Conservation (phyloP, 2,888 invertebrate species). For the Sycophila texana region DNA sequence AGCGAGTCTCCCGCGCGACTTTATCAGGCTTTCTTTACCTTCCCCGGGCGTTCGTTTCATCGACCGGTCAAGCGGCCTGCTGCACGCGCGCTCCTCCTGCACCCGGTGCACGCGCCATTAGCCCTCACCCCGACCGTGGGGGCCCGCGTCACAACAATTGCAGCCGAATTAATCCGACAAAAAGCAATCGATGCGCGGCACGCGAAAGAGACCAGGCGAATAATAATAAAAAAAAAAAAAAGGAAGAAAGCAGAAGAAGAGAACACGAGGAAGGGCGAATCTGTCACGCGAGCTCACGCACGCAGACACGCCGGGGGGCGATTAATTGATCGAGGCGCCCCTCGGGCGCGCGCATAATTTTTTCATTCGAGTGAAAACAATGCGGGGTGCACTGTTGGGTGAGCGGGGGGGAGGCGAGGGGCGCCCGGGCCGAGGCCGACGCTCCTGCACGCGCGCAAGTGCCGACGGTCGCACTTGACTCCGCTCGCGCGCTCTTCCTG, state of each 20-base stretch:
- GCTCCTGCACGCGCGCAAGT: constrained; percentile 40
- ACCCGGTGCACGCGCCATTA: too few species aligned
- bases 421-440: background rate
- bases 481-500: constrained; percentile 38
- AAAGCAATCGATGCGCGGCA: background rate
- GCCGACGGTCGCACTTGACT: constrained; percentile 53
- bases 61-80: background rate
- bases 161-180: background rate
- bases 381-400: background rate
- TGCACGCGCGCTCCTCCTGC: too few species aligned
- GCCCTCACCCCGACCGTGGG: too few species aligned
- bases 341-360: constrained; percentile 2
- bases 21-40: too few species aligned
- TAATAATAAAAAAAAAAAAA: background rate
- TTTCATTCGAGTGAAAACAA: constrained; percentile 4
- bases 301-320: background rate
- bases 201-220: background rate
- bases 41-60: background rate
- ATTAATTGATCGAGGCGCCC: background rate
- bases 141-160: too few species aligned
- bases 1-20: too few species aligned
- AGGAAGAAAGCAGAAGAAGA: background rate
- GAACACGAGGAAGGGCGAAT: background rate
- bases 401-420: background rate
- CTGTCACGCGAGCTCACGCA: background rate